A percentile compares a stretch with the other conserved stretches of the same genome.
These are phyloP conservation scores for Neosilurus mollespiculum DNA, from an alignment of 2,797 vertebrate species.

Conservation along the genomic window DNA sequence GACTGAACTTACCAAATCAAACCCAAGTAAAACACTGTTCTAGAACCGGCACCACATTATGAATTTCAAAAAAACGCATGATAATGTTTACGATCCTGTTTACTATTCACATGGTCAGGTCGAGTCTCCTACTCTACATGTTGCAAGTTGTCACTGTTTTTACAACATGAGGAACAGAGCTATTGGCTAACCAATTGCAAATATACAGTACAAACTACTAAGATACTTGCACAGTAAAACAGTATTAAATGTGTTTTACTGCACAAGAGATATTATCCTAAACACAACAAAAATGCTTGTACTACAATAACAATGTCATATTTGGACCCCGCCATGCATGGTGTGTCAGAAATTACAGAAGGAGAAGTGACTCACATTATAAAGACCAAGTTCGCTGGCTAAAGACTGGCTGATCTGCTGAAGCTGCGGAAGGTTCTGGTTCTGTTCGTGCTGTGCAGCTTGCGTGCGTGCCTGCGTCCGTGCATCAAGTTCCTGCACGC, in stretches of 20 bases:
- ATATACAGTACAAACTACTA: background rate
- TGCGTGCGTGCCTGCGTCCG: slow-evolving; percentile 50
- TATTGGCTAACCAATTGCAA: background rate
- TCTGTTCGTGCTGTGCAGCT: slow-evolving; percentile 54
- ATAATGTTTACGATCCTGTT: background rate
- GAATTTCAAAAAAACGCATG: background rate
- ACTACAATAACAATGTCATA: too few relatives aligned
- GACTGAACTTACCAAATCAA: background rate
- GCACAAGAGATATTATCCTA: background rate
- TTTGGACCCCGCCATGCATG: too few relatives aligned
- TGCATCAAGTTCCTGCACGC: slow-evolving; percentile 59
- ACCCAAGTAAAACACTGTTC: background rate
- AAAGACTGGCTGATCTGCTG: slow-evolving; percentile 71
- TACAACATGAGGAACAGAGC: background rate
- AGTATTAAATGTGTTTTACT: background rate
- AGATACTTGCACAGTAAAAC: background rate
- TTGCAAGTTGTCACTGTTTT: background rate
- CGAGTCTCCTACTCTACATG: background rate
- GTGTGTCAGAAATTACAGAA: background rate
- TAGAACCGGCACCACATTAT: background rate
- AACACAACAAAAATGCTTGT: background rate
- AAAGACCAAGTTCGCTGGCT: slow-evolving; percentile 73
- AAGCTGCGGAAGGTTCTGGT: slow-evolving; percentile 64
- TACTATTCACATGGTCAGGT: background rate
- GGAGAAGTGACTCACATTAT: slow-evolving; percentile 77